Evolutionary conservation across 2,888 invertebrate species (phyloP), one percentile per base, ranked within the genome.

Genomic region (Digitonthophagus gazella): DNA sequence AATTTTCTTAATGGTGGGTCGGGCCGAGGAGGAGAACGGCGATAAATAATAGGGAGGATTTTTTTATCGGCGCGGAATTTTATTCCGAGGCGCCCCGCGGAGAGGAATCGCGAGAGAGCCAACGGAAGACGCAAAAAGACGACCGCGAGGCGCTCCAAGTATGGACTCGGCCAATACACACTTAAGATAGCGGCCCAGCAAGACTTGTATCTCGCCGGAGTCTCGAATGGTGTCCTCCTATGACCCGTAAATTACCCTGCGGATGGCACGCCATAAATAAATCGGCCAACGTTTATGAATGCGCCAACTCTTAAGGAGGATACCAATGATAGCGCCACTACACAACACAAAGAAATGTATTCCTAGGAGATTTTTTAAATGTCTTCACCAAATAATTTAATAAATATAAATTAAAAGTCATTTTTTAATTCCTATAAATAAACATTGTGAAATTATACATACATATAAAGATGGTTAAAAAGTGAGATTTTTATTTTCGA

Each of bases 161-260:
- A 61, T 61, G 61, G 61, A 44, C 28, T 44, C 61, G 61, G 19
- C 18, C 61, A 61, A 61, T 61, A 61, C 61, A 44, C 28, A 61
- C 61, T 61, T 61, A 61, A 61, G 61, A 61, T 61, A 61, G 61
- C n/a, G n/a, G 20, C 20, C 54, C 22, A 18, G 68, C 65, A 61
- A 61, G 58, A 58, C 55, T 65, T 58, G 64, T 64, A 64, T 44
- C 44, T 64, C 64, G 66, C n/a, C n/a, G n/a, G 67, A 65, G 66
- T 16, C 61, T 61, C 70, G 67, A 67, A 64, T 73, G 77, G 75
- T 80, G 80, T 80, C 80, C 76, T 76, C 75, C 79, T 78, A 76
- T 81, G 82, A 82, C 82, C 82, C 81, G 81, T 81, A 80, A 81
- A 81, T 83, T 81, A 82, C 81, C 78, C 61, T 76, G 78, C 78